Percentiles rank a stretch among this genome's conserved stretches.
These are phyloP conservation scores for Dallia pectoralis DNA, from an alignment of 2,797 vertebrate genomes.

Conservation along the genomic window DNA sequence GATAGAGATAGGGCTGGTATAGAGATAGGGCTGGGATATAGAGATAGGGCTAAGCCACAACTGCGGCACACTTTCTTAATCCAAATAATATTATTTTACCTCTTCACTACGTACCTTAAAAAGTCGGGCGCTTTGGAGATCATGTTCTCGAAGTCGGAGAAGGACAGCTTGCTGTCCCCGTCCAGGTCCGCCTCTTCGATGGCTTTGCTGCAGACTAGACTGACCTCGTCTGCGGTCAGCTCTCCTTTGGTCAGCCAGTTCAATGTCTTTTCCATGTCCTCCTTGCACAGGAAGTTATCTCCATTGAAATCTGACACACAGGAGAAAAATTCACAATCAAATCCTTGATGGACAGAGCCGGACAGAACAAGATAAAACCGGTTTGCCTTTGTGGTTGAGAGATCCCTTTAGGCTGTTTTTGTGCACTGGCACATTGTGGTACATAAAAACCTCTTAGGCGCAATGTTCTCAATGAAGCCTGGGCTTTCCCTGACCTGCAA, in stretches of 20 bases:
- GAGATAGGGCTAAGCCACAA: too few relatives aligned
- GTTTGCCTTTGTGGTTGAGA: not conserved
- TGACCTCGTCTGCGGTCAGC: conserved; percentile 86
- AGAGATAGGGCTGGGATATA: too few relatives aligned
- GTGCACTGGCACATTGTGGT: too few relatives aligned
- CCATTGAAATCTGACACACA: conserved; percentile 86
- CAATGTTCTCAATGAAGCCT: too few relatives aligned
- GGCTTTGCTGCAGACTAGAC: conserved; percentile 90
- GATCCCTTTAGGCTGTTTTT: too few relatives aligned
- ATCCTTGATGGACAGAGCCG: not conserved
- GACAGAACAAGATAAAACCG: not conserved
- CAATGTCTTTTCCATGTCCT: conserved; percentile 85
- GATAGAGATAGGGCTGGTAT: too few relatives aligned
- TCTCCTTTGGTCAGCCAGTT: conserved; percentile 91
- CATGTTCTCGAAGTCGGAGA: conserved; percentile 95
- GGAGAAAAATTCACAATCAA: not conserved
- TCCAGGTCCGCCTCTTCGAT: conserved; percentile 95
- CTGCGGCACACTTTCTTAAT: not conserved
- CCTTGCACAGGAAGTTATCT: conserved; percentile 94
- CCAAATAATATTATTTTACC: not conserved
- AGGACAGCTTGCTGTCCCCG: conserved; percentile 89
- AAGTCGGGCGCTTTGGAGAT: conserved; percentile 95
- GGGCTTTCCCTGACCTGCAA: too few relatives aligned
- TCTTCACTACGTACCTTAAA: conserved; percentile 67
- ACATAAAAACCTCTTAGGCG: too few relatives aligned